Evolutionary conservation across 1,140 invertebrate genomes (phyloP).

Genomic region (Hyles euphorbiae): DNA sequence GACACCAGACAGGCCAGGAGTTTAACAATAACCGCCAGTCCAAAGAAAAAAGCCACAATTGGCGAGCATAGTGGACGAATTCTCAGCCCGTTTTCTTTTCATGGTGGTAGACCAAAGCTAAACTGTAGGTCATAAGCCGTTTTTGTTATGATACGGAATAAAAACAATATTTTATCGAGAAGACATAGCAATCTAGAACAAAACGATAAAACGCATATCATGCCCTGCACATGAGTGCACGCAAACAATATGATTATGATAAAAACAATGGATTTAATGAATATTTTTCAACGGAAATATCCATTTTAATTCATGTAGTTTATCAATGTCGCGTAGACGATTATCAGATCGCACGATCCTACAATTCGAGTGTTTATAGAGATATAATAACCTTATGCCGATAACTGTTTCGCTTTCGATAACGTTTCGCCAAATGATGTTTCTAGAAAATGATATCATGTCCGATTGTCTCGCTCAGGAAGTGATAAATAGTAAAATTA

Average conservation of each 20-base stretch:
- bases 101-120: no score
- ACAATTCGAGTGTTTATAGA: constrained; percentile 20
- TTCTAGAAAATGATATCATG: constrained; percentile 12
- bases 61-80: no score
- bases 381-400: constrained; percentile 21
- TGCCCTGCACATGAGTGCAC: no score
- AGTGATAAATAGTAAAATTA: constrained; percentile 1
- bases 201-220: neutral
- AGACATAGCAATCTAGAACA: neutral
- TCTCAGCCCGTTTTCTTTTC: no score
- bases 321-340: constrained; percentile 12
- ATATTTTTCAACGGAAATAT: neutral
- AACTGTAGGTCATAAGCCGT: no score
- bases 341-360: constrained; percentile 30
- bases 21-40: no score
- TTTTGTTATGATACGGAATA: no score
- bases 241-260: no score
- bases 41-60: no score
- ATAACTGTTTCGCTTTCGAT: constrained; percentile 24
- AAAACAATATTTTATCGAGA: no score
- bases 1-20: no score
- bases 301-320: constrained; percentile 6
- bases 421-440: constrained; percentile 7
- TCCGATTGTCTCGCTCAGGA: neutral
- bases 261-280: no score